Percentiles rank a stretch among this genome's conserved stretches.
Conservation (phyloP, 2,797 vertebrate genomes). For the Sebastes ruberrimus region DNA sequence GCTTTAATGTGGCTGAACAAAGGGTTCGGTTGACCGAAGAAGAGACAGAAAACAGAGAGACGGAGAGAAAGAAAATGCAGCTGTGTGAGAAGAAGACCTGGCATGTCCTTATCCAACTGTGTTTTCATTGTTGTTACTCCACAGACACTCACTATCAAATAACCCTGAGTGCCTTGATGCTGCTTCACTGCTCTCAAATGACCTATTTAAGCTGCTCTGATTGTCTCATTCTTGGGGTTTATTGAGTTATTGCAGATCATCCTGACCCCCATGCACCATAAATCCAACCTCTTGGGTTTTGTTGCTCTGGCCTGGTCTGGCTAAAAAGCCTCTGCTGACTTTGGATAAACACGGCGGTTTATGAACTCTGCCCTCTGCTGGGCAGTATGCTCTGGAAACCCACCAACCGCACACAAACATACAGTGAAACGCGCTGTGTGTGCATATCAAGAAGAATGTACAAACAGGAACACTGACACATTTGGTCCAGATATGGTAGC, state of each 20-base stretch:
- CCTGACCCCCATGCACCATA: constrained; percentile 24
- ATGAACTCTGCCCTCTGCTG: constrained; percentile 76
- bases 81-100: constrained; percentile 22
- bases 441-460: not conserved
- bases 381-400: constrained; percentile 52
- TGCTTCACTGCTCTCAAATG: constrained; percentile 8
- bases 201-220: constrained; percentile 21
- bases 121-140: constrained; percentile 1
- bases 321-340: constrained; percentile 62
- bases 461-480: not conserved
- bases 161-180: not conserved
- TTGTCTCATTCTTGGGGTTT: constrained; percentile 13
- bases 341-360: constrained; percentile 60
- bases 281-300: constrained; percentile 29
- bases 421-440: not conserved
- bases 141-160: not conserved
- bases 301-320: constrained; percentile 19
- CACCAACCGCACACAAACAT: constrained; percentile 51
- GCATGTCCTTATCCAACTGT: constrained; percentile 1
- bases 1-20: constrained; percentile 64
- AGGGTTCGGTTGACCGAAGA: constrained; percentile 41
- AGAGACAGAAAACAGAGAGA: constrained; percentile 13
- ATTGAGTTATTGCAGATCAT: constrained; percentile 28
- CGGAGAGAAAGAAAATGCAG: constrained; percentile 24
- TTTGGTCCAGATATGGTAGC: constrained; percentile 32